A percentile compares a stretch with the other conserved stretches of the same genome.
Conservation (phyloP, 2,888 invertebrate species). For the Mesochorus sp. region DNA sequence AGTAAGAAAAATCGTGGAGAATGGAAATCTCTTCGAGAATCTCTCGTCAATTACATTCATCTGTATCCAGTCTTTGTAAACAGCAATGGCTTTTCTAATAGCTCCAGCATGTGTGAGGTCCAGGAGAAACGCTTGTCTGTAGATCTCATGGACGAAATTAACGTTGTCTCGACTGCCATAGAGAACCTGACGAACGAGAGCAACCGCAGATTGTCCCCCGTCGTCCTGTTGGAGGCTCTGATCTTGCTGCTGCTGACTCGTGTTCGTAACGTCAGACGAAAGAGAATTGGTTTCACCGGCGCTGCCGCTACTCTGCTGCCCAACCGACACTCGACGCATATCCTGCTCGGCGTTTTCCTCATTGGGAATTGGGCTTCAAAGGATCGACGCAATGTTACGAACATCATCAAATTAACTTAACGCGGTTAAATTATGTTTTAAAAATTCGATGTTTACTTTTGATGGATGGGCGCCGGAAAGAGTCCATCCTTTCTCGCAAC, state of each 20-base stretch:
- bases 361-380: constrained; percentile 78
- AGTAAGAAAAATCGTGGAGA: background rate
- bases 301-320: constrained; percentile 72
- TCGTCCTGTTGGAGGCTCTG: constrained; percentile 75
- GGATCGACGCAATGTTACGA: background rate
- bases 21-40: background rate
- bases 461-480: constrained; percentile 75
- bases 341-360: constrained; percentile 81
- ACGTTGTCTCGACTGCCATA: constrained; percentile 95
- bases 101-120: constrained; percentile 95
- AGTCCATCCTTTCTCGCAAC: constrained; percentile 86
- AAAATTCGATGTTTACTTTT: constrained; percentile 69
- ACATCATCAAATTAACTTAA: no score
- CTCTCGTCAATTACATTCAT: constrained; percentile 85
- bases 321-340: constrained; percentile 80
- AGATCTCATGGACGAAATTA: constrained; percentile 96
- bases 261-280: constrained; percentile 72
- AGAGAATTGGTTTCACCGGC: constrained; percentile 75
- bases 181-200: constrained; percentile 93
- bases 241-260: constrained; percentile 70
- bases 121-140: constrained; percentile 95
- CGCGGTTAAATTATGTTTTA: no score
- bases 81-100: constrained; percentile 93
- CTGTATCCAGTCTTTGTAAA: constrained; percentile 98
- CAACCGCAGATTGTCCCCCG: constrained; percentile 82